phyloP scores from a whole-genome alignment of 2,113 vertebrate species.

The Desmodus rotundus region DNA sequence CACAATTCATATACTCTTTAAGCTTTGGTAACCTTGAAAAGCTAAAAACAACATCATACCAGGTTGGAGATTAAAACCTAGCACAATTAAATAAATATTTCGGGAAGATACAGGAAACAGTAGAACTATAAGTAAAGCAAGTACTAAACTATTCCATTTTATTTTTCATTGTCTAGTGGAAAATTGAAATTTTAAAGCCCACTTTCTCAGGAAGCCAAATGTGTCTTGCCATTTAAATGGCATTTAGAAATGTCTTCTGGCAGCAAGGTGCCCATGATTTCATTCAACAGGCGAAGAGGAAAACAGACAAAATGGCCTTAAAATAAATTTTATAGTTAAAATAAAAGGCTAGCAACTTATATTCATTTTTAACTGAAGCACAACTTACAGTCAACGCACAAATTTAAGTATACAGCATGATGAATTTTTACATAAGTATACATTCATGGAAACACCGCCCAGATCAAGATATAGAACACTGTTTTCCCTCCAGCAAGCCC shows the following conservation, averaged over 20 bases:
- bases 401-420: background rate
- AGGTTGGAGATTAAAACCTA: background rate
- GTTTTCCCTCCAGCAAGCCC: background rate
- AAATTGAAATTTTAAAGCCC: background rate
- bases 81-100: background rate
- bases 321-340: conserved; percentile 41
- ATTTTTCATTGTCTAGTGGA: background rate
- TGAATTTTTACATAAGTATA: background rate
- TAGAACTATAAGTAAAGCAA: background rate
- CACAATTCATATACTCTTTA: conserved; percentile 40
- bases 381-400: background rate
- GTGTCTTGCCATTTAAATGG: conserved; percentile 29
- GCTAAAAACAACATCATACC: background rate
- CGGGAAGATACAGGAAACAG: background rate
- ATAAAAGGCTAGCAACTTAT: background rate
- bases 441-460: background rate
- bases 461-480: background rate
- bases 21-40: background rate
- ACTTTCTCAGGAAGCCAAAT: conserved; percentile 38
- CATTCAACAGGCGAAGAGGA: conserved; percentile 42
- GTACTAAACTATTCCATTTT: background rate
- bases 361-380: background rate
- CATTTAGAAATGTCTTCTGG: conserved; percentile 47
- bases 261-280: conserved; percentile 26
- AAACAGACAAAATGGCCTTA: conserved; percentile 25